phyloP scores from a whole-genome alignment of 2,888 invertebrate genomes.

The Nasonia oneida region DNA sequence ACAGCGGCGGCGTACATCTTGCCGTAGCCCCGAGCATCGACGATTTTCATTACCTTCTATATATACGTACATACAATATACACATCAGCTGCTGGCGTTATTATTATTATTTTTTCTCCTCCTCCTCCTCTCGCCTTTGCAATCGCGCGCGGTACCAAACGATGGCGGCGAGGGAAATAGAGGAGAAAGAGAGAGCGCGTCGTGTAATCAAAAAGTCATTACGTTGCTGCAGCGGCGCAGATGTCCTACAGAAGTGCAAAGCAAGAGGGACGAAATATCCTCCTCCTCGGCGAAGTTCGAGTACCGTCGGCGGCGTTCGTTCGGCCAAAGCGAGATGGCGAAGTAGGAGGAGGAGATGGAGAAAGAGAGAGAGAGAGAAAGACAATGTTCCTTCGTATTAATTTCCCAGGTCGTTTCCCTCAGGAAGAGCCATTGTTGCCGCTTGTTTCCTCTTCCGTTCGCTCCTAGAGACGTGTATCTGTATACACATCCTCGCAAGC shows the following conservation, averaged over 20 bases:
- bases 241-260: conserved; percentile 30
- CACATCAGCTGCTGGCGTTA: conserved; percentile 10
- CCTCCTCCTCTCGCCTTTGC: neutral
- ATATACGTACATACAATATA: neutral
- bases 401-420: conserved; percentile 66
- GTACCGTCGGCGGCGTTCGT: conserved; percentile 1
- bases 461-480: conserved; percentile 12
- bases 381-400: conserved; percentile 74
- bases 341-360: neutral
- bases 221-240: conserved; percentile 59
- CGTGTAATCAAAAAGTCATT: conserved; percentile 76
- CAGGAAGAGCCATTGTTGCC: conserved; percentile 70
- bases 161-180: conserved; percentile 37
- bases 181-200: conserved; percentile 38
- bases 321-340: conserved; percentile 20
- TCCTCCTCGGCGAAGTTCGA: conserved; percentile 44
- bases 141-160: neutral
- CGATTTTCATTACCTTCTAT: conserved; percentile 25
- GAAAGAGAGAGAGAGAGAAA: conserved; percentile 48
- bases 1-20: neutral
- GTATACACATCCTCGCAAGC: neutral
- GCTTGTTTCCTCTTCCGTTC: conserved; percentile 70
- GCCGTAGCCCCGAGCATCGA: conserved; percentile 4
- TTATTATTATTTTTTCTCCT: conserved; percentile 10
- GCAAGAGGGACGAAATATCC: conserved; percentile 46